Percentiles rank a stretch among this genome's conserved stretches.
Conservation (phyloP, 2,113 vertebrate species). For the Lepus europaeus region DNA sequence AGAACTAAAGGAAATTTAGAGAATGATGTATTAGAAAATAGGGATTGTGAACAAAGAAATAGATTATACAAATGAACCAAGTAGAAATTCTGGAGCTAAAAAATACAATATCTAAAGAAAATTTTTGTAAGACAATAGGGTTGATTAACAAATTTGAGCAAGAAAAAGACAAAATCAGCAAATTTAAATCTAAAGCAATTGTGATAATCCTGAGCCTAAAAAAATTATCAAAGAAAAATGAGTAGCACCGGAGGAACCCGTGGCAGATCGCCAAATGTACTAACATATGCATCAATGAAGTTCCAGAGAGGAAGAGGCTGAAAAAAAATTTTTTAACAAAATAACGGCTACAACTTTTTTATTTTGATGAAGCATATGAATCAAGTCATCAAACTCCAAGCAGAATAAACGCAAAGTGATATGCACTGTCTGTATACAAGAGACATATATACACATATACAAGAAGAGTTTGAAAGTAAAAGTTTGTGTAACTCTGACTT, state of each 20-base stretch:
- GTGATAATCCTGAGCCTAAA: neutral
- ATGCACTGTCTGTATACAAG: neutral
- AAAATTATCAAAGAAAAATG: neutral
- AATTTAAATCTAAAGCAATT: no score
- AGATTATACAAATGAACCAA: neutral
- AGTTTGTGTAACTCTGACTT: no score
- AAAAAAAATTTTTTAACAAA: neutral
- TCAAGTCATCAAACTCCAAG: neutral
- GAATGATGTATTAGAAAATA: neutral
- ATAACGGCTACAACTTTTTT: neutral
- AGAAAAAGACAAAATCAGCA: neutral
- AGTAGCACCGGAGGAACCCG: neutral
- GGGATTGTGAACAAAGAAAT: neutral
- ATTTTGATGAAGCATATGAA: neutral
- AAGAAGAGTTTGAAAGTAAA: neutral
- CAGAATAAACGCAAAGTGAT: neutral
- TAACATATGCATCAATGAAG: no score
- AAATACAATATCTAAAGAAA: neutral
- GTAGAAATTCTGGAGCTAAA: neutral
- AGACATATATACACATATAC: neutral
- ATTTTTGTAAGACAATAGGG: no score
- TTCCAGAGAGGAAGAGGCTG: neutral
- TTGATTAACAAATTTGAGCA: neutral
- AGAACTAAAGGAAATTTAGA: neutral
- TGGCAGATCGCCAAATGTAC: no score